Conservation (phyloP, 2,888 invertebrate genomes). For the Agrochola macilenta region DNA sequence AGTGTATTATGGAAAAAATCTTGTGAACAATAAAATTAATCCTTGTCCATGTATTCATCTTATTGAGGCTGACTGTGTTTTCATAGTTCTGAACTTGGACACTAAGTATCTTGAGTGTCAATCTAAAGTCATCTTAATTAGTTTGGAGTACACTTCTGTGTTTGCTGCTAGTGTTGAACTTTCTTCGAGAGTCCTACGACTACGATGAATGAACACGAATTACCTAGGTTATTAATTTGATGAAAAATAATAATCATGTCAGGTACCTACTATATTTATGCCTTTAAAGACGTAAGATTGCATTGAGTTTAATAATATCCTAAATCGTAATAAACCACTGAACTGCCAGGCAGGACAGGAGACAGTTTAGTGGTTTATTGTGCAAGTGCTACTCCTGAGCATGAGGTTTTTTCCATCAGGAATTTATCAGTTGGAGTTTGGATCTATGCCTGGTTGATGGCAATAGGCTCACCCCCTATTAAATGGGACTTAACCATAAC, state of each 20-base stretch:
- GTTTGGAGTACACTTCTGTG: slow-evolving; percentile 9
- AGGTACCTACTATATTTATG: background rate
- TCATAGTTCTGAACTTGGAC: background rate
- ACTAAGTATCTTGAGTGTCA: background rate
- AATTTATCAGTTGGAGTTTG: no score
- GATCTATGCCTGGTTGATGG: no score
- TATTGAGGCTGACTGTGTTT: background rate
- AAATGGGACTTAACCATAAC: no score
- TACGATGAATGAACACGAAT: background rate
- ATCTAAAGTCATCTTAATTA: slow-evolving; percentile 7
- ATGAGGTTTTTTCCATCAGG: no score
- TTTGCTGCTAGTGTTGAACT: background rate
- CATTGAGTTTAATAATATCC: background rate
- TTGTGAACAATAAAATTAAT: background rate
- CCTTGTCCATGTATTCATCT: background rate
- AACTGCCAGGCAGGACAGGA: no score
- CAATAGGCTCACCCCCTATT: no score
- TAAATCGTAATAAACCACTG: no score
- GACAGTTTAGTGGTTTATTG: no score
- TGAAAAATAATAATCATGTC: background rate
- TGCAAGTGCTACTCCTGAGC: no score
- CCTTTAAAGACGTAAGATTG: background rate
- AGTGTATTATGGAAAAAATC: background rate
- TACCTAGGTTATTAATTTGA: background rate
- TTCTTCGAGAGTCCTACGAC: background rate